Conservation (phyloP, 2,113 vertebrate species). For the Tamias sibiricus region DNA sequence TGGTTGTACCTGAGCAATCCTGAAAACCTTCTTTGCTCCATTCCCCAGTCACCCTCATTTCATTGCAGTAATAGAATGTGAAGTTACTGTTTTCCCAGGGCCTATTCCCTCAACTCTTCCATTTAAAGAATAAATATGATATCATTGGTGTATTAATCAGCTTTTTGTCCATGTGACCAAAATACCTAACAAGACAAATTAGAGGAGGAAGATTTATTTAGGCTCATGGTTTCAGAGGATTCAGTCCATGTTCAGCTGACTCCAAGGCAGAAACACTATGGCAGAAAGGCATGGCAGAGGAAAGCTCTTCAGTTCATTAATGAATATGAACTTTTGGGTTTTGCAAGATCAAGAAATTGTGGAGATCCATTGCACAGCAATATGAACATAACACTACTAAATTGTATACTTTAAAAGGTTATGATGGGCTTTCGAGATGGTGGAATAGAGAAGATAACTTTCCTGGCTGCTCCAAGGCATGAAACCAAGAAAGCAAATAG, state of each 20-base stretch:
- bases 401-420: background rate
- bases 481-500: no score
- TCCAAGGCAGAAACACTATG: no score
- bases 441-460: no score
- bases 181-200: no score
- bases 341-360: background rate
- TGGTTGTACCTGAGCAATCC: background rate
- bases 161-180: no score
- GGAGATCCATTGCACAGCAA: background rate
- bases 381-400: background rate
- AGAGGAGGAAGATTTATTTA: no score
- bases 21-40: background rate
- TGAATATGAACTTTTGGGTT: background rate
- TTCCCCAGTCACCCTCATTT: background rate
- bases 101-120: background rate
- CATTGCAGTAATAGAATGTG: background rate
- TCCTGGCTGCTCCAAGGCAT: no score
- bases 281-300: no score
- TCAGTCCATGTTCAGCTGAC: no score
- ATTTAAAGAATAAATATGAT: slow-evolving; percentile 29
- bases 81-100: background rate
- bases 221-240: no score
- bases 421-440: background rate
- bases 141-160: no score
- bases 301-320: background rate